Percentiles rank a stretch among this genome's conserved stretches.
phyloP scores from a whole-genome alignment of 2,113 vertebrate species.

The Tyto alba region DNA sequence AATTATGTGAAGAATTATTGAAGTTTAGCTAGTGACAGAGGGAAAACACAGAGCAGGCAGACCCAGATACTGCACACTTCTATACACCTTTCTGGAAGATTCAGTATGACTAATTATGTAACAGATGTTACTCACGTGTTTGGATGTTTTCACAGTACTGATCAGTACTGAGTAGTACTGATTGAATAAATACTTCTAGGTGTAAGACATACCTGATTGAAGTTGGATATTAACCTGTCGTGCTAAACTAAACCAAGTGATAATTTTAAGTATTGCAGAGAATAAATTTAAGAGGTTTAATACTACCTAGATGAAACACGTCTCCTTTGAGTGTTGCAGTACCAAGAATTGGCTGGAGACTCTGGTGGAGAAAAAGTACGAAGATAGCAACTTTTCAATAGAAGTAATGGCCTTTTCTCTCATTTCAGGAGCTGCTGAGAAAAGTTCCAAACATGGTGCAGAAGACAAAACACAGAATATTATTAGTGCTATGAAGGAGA shows the following conservation, averaged over 20 bases:
- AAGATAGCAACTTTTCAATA: not conserved
- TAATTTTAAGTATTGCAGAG: not conserved
- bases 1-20: not conserved
- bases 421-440: conserved; percentile 90
- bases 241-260: not conserved
- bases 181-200: not conserved
- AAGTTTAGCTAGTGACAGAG: not conserved
- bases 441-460: conserved; percentile 97
- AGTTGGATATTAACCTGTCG: not conserved
- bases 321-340: not conserved
- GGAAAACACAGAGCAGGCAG: not conserved
- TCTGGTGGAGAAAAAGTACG: not conserved
- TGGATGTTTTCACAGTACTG: not conserved
- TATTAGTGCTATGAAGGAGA: conserved; percentile 97
- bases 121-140: not conserved
- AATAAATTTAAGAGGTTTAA: not conserved
- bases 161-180: not conserved
- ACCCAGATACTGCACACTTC: not conserved
- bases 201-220: not conserved
- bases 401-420: not conserved
- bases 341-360: not conserved
- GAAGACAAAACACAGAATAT: conserved; percentile 98
- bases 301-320: not conserved
- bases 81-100: not conserved
- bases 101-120: not conserved